Percentiles rank a stretch among this genome's conserved stretches.
These are phyloP conservation scores for Fulmarus glacialis DNA, from an alignment of 2,113 vertebrate genomes.

Conservation along the genomic window DNA sequence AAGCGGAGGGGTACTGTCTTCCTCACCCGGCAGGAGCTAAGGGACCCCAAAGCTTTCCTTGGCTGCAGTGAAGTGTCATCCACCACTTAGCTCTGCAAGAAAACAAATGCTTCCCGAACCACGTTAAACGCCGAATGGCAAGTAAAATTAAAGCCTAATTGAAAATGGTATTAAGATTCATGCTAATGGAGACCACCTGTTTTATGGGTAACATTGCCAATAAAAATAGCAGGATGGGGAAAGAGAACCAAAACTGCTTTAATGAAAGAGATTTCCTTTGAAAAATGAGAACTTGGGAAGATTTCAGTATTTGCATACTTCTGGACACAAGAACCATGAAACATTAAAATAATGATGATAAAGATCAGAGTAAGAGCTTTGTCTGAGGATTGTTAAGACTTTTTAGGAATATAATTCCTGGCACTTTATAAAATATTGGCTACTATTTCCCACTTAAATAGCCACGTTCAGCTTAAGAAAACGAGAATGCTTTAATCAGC, in stretches of 20 bases:
- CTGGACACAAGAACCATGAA: not conserved
- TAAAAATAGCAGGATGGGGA: not conserved
- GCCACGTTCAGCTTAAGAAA: not conserved
- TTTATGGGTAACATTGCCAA: not conserved
- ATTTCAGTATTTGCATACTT: not conserved
- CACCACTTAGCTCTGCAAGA: not conserved
- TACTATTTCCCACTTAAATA: not conserved
- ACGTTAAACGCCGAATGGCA: not conserved
- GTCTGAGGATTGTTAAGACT: not conserved
- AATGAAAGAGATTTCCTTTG: not conserved
- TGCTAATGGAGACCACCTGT: slow-evolving; percentile 18
- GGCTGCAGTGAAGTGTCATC: not conserved
- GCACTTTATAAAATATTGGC: not conserved
- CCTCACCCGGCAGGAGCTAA: not conserved
- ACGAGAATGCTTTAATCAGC: not conserved
- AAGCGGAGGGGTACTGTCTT: fast-evolving
- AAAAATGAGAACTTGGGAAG: not conserved
- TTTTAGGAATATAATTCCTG: not conserved
- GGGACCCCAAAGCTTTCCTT: not conserved
- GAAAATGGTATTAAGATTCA: not conserved
- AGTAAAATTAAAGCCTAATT: not conserved
- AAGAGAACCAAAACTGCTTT: not conserved
- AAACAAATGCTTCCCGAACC: not conserved
- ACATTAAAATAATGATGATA: not conserved
- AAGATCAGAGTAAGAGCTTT: not conserved